Evolutionary conservation across 30 jellyfish, hydroid and myxozoan species (phyloP), one percentile per base, ranked within the genome.

Genomic region (Haliclystus octoradiatus): DNA sequence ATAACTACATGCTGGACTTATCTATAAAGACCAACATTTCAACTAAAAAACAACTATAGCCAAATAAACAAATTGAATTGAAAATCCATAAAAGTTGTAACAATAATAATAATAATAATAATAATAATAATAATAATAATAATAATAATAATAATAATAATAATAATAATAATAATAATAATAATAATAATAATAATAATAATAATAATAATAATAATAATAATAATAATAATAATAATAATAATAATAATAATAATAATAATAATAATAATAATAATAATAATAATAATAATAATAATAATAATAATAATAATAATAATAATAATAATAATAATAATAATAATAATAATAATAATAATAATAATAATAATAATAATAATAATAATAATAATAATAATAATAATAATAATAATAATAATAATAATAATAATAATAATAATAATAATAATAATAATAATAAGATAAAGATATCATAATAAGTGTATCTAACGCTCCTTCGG

Each of bases 121-220:
- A 66, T 25, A n/a, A 33, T 25, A 64, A 33, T 46, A 15, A 25
- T 33, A 15, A 46, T 19, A 9, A 31, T 66, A 23, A 66, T 66
- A 19, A 66, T 46, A 24, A 66, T 66, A 26, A 66, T 66, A 63
- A 66, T 66, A 9, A 28, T 66, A 63, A 66, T 66, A 1, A 66
- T 66, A 9, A 12, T 64, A 62, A 4, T 64, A 62, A 26, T 12
- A 9, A 26, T 64, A 9, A 31, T 66, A 2, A 66, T 66, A 9
- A 31, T 31, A 63, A 31, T 66, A 63, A 2, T 66, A 63, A 66
- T 66, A 19, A 31, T 33, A 5, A 66, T 66, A 1, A 31, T 31
- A 63, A 66, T 66, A 9, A 28, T 64, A 5, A 33, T 64, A 13
- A 26, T 64, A 13, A 64, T 64, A 13, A 32, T 12, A 26, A 64